Conservation (phyloP, 2,888 invertebrate species). For the Synanthedon andrenaeformis region DNA sequence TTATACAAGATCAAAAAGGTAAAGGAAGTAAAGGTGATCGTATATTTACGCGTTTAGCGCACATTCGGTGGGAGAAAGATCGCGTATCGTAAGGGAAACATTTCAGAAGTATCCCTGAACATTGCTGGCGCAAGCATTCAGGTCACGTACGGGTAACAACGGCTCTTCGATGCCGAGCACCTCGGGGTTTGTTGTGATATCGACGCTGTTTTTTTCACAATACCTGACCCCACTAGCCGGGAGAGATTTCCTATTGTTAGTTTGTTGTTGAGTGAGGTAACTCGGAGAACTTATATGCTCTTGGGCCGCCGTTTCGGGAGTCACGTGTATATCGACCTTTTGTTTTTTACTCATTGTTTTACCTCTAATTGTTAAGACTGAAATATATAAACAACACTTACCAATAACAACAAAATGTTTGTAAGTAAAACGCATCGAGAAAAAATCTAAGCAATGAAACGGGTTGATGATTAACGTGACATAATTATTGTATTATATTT, state of each 20-base stretch:
- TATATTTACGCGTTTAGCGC: slow-evolving; percentile 55
- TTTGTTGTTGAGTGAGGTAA: slow-evolving; percentile 22
- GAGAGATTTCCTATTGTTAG: slow-evolving; percentile 50
- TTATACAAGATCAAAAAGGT: too few relatives aligned
- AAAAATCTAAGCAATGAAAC: too few relatives aligned
- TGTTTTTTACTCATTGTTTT: slow-evolving; percentile 7
- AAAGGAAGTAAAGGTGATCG: slow-evolving; percentile 16
- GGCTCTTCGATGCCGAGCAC: slow-evolving; percentile 45
- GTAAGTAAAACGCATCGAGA: too few relatives aligned
- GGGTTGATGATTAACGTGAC: too few relatives aligned
- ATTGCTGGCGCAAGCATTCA: slow-evolving; percentile 40
- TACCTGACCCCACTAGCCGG: slow-evolving; percentile 51
- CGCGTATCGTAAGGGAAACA: slow-evolving; percentile 60
- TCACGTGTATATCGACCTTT: slow-evolving; percentile 27
- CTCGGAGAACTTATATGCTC: slow-evolving; percentile 27
- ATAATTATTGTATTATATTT: too few relatives aligned
- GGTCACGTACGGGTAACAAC: slow-evolving; percentile 60
- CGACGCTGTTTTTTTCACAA: slow-evolving; percentile 54
- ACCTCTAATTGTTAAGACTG: neutral
- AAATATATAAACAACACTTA: neutral
- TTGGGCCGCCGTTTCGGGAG: neutral
- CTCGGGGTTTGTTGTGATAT: slow-evolving; percentile 66
- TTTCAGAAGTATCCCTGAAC: slow-evolving; percentile 58
- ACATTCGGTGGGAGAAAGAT: slow-evolving; percentile 54
- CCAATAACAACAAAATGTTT: too few relatives aligned